phyloP scores from a whole-genome alignment of 2,797 vertebrate species.

The Sebastes diploproa region DNA sequence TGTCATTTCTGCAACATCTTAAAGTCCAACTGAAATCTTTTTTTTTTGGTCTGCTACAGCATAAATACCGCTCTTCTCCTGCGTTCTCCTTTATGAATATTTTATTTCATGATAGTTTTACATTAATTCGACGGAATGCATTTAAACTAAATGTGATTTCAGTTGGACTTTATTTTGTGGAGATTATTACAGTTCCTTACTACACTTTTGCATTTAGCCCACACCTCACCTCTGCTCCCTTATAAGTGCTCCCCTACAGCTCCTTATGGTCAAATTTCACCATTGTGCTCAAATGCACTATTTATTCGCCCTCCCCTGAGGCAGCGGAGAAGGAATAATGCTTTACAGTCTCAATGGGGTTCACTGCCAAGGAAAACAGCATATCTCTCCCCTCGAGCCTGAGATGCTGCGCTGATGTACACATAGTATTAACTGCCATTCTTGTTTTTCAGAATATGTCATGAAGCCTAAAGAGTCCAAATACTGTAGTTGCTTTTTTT shows the following conservation, averaged over 20 bases:
- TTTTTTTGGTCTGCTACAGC: not conserved
- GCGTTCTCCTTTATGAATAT: not conserved
- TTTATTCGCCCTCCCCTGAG: slow-evolving; percentile 53
- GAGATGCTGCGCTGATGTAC: slow-evolving; percentile 38
- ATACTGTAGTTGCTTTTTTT: slow-evolving; percentile 14
- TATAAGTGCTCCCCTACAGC: slow-evolving; percentile 15
- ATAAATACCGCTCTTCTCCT: not conserved
- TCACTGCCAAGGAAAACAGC: slow-evolving; percentile 70
- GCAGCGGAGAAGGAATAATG: slow-evolving; percentile 44
- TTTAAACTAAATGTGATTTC: not conserved
- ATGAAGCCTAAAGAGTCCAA: not conserved
- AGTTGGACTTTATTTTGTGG: not conserved
- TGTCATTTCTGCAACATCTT: not conserved
- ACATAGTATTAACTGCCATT: not conserved
- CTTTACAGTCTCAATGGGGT: slow-evolving; percentile 47
- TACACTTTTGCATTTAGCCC: not conserved
- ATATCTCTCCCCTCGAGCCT: slow-evolving; percentile 41
- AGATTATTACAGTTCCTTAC: not conserved
- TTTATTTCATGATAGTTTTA: not conserved
- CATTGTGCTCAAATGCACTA: slow-evolving; percentile 45
- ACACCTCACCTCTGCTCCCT: not conserved
- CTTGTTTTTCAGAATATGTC: not conserved
- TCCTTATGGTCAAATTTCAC: slow-evolving; percentile 51
- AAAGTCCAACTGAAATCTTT: not conserved
- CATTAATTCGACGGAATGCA: not conserved